A percentile compares a stretch with the other conserved stretches of the same genome.
Conservation (phyloP, 2,888 invertebrate genomes). For the Sinohyriopsis cumingii region DNA sequence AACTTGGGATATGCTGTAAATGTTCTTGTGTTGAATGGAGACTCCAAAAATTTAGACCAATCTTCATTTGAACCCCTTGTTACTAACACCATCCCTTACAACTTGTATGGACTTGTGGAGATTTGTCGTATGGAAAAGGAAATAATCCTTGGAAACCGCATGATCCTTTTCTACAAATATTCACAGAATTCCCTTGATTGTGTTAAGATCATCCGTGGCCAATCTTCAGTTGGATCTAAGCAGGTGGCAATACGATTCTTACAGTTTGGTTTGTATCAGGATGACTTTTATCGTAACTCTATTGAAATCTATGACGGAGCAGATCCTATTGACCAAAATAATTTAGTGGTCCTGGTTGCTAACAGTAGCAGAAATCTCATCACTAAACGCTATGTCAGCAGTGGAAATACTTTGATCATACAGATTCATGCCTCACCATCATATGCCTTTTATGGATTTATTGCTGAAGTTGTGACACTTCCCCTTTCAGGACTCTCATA, state of each 20-base stretch:
- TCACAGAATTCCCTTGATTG: conserved; percentile 97
- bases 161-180: conserved; percentile 96
- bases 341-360: conserved; percentile 48
- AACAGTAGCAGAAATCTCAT: conserved; percentile 52
- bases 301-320: conserved; percentile 92
- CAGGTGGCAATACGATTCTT: conserved; percentile 84
- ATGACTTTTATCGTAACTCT: conserved; percentile 79
- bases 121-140: conserved; percentile 97
- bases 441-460: conserved; percentile 91
- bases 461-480: conserved; percentile 95
- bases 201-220: conserved; percentile 92
- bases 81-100: conserved; percentile 83
- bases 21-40: conserved; percentile 91
- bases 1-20: conserved; percentile 93
- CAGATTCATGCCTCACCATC: conserved; percentile 96
- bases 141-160: conserved; percentile 89
- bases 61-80: conserved; percentile 90
- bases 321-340: conserved; percentile 80
- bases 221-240: conserved; percentile 82
- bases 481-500: conserved; percentile 75
- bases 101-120: conserved; percentile 93
- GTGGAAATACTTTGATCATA: conserved; percentile 79
- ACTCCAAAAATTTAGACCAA: conserved; percentile 80
- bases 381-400: conserved; percentile 51
- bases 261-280: conserved; percentile 68